Evolutionary conservation across 2,888 invertebrate genomes (phyloP), one percentile per base, ranked within the genome.

Genomic region (Microctonus hyperodae): DNA sequence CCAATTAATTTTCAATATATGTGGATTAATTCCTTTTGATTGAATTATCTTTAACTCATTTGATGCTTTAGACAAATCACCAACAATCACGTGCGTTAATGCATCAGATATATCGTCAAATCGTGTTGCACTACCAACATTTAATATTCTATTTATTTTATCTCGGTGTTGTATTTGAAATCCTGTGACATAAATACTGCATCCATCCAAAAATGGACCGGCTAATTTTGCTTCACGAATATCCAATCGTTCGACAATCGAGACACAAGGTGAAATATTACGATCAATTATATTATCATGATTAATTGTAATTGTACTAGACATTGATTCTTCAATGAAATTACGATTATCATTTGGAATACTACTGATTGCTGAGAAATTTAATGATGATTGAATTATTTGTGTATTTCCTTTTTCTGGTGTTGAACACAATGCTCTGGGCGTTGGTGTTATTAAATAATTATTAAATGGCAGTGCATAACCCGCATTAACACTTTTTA

Each of bases 121-220:
- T 63, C 95, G 88, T 20, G 92, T 92, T 28, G 94, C 96, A n/a
- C 95, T 95, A 61, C 92, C 91, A 6, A 90, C 88, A 79, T 92
- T 93, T 22, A 94, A 84, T 57, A 93, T 88, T 73, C 87, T 88
- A 70, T 88, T 87, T 4, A 94, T 76, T 81, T 91, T 92, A 70
- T 93, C 92, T 13, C 88, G 84, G 67, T 90, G 88, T 44, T 86
- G 86, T 0, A 84, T 69, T n/a, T 84, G 83, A 78, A 92, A 92
- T 6, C 93, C 93, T 72, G 88, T 87, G 37, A 93, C 78, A 76
- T 89, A 92, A 50, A 93, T 87, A 84, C 91, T 92, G 80, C 95
- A 96, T 58, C 96, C 96, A 85, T 97, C 96, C 65, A 97, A 88
- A 80, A 95, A 95, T 68, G 90, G 86, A 35, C 94, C 95, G 70